Evolutionary conservation across 2,888 invertebrate species (phyloP).

Genomic region (Apeira syringaria): DNA sequence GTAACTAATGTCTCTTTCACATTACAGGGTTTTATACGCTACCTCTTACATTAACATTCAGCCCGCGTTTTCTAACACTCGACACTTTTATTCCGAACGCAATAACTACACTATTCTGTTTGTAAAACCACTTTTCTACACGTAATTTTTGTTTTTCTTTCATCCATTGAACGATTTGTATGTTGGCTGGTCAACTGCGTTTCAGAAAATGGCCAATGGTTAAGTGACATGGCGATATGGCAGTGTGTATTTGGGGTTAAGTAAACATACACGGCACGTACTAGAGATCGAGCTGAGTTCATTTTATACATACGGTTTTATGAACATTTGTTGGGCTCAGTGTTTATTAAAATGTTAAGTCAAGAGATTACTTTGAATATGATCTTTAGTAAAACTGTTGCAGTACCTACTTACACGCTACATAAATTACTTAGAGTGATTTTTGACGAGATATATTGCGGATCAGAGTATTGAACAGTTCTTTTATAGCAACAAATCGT

Average conservation of each 20-base stretch:
- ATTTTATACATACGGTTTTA: slow-evolving; percentile 17
- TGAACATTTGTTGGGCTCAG: slow-evolving; percentile 9
- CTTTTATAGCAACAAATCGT: too few species aligned
- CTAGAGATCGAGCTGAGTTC: slow-evolving; percentile 15
- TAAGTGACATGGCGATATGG: not conserved
- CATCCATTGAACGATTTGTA: too few species aligned
- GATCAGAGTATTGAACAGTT: too few species aligned
- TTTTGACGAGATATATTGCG: too few species aligned
- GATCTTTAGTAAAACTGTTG: too few species aligned
- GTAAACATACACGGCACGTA: slow-evolving; percentile 17
- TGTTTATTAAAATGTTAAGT: slow-evolving; percentile 13
- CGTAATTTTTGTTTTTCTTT: not conserved
- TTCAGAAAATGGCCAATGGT: not conserved
- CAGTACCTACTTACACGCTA: too few species aligned
- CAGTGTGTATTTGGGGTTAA: not conserved
- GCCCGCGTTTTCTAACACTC: slow-evolving; percentile 12
- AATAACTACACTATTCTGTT: slow-evolving; percentile 18
- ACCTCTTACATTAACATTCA: slow-evolving; percentile 9
- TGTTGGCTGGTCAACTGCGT: too few species aligned
- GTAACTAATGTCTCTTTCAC: slow-evolving; percentile 18
- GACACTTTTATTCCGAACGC: slow-evolving; percentile 14
- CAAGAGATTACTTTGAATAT: not conserved
- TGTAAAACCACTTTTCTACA: slow-evolving; percentile 1
- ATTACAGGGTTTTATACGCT: slow-evolving; percentile 13
- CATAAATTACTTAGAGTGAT: too few species aligned